Conservation (phyloP, 2,797 vertebrate species). For the Potorous gilbertii region DNA sequence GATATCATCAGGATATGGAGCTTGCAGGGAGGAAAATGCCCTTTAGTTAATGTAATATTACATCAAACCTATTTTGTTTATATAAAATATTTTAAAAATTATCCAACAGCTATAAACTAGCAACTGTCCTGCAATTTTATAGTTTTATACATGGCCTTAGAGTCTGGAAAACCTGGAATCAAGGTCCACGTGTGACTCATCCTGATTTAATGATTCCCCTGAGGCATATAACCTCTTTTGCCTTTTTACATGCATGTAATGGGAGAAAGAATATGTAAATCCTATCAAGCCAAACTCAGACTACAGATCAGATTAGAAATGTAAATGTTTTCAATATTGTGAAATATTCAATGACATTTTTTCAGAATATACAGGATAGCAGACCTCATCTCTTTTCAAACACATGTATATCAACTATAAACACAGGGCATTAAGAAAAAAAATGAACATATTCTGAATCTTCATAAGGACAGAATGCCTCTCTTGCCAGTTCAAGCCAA, state of each 20-base stretch:
- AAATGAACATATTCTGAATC: constrained; percentile 42
- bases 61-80: neutral
- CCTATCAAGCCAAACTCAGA: neutral
- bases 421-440: constrained; percentile 27
- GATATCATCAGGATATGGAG: neutral
- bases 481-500: neutral
- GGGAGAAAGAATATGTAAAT: neutral
- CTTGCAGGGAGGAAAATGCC: neutral
- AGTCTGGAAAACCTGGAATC: neutral
- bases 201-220: neutral
- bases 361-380: neutral
- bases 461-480: neutral
- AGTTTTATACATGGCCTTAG: neutral
- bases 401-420: constrained; percentile 12
- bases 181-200: neutral
- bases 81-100: neutral
- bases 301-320: neutral
- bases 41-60: neutral
- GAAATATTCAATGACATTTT: neutral
- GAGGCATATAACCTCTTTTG: neutral
- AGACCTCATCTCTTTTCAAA: neutral
- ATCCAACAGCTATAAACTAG: neutral
- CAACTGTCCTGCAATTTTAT: neutral
- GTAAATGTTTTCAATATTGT: neutral
- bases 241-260: neutral